These are phyloP conservation scores for Telenomus remus DNA, from an alignment of 1,140 invertebrate species.

Conservation along the genomic window DNA sequence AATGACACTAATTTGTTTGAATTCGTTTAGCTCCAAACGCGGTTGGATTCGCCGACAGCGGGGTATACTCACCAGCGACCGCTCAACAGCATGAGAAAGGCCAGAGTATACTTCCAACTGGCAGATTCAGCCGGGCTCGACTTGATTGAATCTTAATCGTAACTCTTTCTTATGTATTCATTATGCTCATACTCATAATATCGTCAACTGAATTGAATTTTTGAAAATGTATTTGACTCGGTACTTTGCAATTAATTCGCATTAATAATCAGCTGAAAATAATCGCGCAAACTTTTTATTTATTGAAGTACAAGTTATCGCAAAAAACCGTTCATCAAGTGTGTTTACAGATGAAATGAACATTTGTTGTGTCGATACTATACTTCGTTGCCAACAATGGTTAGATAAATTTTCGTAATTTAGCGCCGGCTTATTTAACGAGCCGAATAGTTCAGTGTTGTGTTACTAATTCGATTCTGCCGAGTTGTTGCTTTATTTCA, in stretches of 20 bases:
- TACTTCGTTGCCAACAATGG: background rate
- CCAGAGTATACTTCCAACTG: conserved; percentile 75
- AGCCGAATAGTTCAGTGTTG: background rate
- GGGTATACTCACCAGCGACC: conserved; percentile 75
- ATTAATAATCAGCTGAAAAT: no score
- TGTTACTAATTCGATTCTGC: conserved; percentile 3
- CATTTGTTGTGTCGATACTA: background rate
- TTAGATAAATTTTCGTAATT: background rate
- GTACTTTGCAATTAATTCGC: no score
- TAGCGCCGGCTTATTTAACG: background rate
- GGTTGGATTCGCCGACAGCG: conserved; percentile 71
- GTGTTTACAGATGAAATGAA: no score
- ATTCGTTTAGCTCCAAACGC: conserved; percentile 69
- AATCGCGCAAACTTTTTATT: no score
- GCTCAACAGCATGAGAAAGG: conserved; percentile 76
- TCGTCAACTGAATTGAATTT: no score
- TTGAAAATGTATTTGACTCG: conserved; percentile 12
- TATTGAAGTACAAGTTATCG: no score
- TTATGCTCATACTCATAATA: conserved; percentile 33
- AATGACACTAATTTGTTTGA: conserved; percentile 57
- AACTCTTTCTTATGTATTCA: conserved; percentile 38
- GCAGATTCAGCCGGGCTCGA: conserved; percentile 71
- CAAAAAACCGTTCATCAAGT: no score
- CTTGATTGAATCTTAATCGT: conserved; percentile 24
- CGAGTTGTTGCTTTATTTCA: background rate